A percentile compares a stretch with the other conserved stretches of the same genome.
These are phyloP conservation scores for Chiloscyllium punctatum DNA, from an alignment of 2,797 vertebrate species.

Conservation along the genomic window DNA sequence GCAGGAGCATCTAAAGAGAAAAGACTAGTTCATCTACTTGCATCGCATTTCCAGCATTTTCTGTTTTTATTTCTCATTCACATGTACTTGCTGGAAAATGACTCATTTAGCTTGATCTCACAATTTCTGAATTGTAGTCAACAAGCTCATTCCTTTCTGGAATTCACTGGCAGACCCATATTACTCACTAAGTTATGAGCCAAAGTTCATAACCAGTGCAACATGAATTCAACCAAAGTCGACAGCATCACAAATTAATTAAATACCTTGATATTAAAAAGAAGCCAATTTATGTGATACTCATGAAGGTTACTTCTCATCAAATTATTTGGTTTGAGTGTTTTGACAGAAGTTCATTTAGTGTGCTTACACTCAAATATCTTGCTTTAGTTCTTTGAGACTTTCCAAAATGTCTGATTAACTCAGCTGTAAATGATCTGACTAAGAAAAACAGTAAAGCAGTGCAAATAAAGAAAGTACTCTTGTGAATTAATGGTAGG, in stretches of 20 bases:
- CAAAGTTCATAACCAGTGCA: neutral
- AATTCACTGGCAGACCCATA: neutral
- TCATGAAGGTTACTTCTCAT: neutral
- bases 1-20: neutral
- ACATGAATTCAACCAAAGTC: neutral
- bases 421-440: neutral
- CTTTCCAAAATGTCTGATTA: neutral
- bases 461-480: neutral
- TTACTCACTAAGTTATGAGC: neutral
- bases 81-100: neutral
- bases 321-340: neutral
- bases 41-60: neutral
- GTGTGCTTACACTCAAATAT: neutral
- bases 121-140: conserved; percentile 9
- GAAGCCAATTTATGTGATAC: neutral
- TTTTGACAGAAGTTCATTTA: neutral
- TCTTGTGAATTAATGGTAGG: neutral
- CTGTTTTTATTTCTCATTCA: neutral
- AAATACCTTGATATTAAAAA: neutral
- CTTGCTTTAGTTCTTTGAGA: neutral
- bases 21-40: neutral
- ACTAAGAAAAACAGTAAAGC: neutral
- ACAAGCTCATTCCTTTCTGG: neutral
- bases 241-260: neutral
- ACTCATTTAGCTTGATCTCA: conserved; percentile 21